Evolutionary conservation across 2,888 invertebrate species (phyloP), one percentile per base, ranked within the genome.

Genomic region (Pyrrhosoma nymphula): DNA sequence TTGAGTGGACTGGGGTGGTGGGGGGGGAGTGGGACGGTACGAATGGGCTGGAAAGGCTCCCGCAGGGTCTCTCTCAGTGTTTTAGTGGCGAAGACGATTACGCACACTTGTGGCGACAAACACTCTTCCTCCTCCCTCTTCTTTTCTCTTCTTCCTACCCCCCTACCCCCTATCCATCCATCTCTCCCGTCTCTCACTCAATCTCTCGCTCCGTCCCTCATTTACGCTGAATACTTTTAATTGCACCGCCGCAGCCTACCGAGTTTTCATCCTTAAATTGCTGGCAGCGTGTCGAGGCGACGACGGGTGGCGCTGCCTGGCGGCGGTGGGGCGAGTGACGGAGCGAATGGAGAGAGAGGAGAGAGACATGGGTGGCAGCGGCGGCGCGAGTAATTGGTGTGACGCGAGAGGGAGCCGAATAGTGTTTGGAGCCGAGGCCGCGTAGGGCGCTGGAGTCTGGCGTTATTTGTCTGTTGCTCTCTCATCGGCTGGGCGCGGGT

Each of bases 191-290:
- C 82, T 82, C 82, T 82, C 82, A 6, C 82, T 69, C n/a, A 23
- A 69, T 69, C 69, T 69, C 82, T 82, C 30, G 35, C 82, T 82
- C 82, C 35, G 82, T 82, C 82, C 82, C 82, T 82, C 82, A 82
- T 82, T 82, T 82, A 82, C 82, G 82, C 82, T 82, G 82, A 82
- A 82, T 82, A 82, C 82, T 82, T 82, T 82, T 82, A 82, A 82
- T 82, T 82, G 82, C 82, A 82, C 82, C 82, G 82, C 82, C 82
- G 82, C 82, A 82, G 82, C 82, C 82, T 82, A 82, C 82, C 82
- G 82, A 82, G 82, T 82, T 35, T 82, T 82, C 82, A 82, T 30
- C 82, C 82, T 82, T 82, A 82, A 82, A 82, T 82, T 82, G 82
- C 82, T 82, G 16, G 14, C 82, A 30, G 82, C 82, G 60, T 16